Conservation (phyloP, 92 coral and sea anemone species). For the Ricordea florida region DNA sequence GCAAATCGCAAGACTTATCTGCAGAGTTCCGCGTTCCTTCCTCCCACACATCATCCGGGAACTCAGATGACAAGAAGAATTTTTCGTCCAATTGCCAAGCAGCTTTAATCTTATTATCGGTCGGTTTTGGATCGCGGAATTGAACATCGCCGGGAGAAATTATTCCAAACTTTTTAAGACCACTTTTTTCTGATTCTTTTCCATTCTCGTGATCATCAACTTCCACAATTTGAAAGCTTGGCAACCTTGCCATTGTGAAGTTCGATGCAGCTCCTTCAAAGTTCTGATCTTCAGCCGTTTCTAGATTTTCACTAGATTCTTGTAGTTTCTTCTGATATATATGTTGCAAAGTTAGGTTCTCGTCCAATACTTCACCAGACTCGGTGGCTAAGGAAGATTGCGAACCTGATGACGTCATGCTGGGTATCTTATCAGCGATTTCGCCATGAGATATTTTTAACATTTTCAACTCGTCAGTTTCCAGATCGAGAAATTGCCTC, state of each 20-base stretch:
- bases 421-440: not conserved
- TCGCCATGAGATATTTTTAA: not conserved
- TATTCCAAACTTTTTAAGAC: too few species aligned
- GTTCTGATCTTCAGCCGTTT: not conserved
- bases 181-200: too few species aligned
- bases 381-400: not conserved
- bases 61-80: conserved; percentile 18
- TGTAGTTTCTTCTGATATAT: not conserved
- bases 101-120: conserved; percentile 13
- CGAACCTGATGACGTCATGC: conserved; percentile 6
- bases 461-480: not conserved
- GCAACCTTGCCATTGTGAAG: not conserved
- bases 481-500: not conserved
- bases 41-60: conserved; percentile 23
- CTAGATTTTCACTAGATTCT: not conserved
- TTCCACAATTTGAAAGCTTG: not conserved
- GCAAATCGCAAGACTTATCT: not conserved
- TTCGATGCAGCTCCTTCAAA: not conserved
- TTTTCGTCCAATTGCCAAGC: conserved; percentile 42
- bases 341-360: too few species aligned
- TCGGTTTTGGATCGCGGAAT: too few species aligned
- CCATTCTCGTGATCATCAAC: not conserved
- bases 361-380: not conserved
- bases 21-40: not conserved
- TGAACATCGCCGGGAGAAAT: not conserved